Evolutionary conservation across 2,888 invertebrate genomes (phyloP).

Genomic region (Troilus luridus): DNA sequence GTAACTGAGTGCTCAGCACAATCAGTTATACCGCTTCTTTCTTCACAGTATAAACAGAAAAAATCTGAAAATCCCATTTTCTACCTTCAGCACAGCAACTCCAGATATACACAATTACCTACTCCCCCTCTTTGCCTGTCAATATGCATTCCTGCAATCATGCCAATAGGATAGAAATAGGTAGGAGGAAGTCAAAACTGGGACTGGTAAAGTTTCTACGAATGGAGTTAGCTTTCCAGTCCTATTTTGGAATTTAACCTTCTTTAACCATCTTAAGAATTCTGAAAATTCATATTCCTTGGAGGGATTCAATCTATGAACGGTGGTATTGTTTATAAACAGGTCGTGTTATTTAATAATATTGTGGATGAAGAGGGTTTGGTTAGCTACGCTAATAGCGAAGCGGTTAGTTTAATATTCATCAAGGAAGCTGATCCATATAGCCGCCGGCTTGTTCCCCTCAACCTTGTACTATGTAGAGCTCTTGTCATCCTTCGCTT

Average conservation of each 20-base stretch:
- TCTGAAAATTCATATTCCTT: not conserved
- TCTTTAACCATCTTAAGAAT: not conserved
- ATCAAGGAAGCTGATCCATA: slow-evolving; percentile 21
- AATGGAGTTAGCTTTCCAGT: too few relatives aligned
- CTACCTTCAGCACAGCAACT: too few relatives aligned
- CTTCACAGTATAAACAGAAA: too few relatives aligned
- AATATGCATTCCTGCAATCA: too few relatives aligned
- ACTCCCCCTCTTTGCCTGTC: too few relatives aligned
- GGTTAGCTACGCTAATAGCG: not conserved
- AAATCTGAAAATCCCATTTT: too few relatives aligned
- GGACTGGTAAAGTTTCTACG: too few relatives aligned
- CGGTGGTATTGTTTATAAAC: slow-evolving; percentile 13
- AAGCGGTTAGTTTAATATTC: slow-evolving; percentile 31
- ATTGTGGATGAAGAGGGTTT: not conserved
- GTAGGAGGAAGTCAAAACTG: too few relatives aligned
- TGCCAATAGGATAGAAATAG: too few relatives aligned
- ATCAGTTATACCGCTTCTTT: too few relatives aligned
- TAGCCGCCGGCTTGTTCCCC: slow-evolving; percentile 20
- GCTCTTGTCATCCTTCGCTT: slow-evolving; percentile 24
- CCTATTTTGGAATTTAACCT: not conserved
- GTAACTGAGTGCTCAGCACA: too few relatives aligned
- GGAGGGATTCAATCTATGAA: not conserved
- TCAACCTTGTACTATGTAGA: slow-evolving; percentile 18
- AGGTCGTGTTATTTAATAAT: not conserved
- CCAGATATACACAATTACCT: too few relatives aligned